Evolutionary conservation across 2,113 vertebrate genomes (phyloP).

Genomic region (Chitala chitala): DNA sequence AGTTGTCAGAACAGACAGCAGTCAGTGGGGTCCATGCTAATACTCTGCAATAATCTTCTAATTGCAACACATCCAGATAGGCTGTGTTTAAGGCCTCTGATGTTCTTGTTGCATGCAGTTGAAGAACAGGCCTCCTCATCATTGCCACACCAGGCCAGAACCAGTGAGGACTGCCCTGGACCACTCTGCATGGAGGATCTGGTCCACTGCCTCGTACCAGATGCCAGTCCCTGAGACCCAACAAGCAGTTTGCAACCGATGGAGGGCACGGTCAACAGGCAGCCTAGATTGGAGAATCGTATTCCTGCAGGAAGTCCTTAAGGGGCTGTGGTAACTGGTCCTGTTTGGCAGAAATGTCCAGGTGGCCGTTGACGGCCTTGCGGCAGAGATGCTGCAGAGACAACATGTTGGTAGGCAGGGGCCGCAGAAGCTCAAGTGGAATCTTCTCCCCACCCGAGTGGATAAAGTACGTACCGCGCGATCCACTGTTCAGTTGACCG

Average conservation of each 20-base stretch:
- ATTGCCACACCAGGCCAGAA: too few species aligned
- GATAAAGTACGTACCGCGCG: constrained; percentile 75
- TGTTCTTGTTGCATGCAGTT: too few species aligned
- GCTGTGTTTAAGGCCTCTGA: too few species aligned
- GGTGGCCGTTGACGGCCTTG: constrained; percentile 87
- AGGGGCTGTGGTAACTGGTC: constrained; percentile 82
- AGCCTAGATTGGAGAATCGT: constrained; percentile 81
- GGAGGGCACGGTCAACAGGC: constrained; percentile 19
- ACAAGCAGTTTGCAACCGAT: background rate
- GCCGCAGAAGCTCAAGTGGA: constrained; percentile 81
- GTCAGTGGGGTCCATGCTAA: too few species aligned
- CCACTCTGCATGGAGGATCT: too few species aligned
- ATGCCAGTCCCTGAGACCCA: background rate
- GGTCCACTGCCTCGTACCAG: too few species aligned
- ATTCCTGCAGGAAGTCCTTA: constrained; percentile 87
- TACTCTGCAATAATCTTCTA: too few species aligned
- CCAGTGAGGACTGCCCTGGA: too few species aligned
- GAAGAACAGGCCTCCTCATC: too few species aligned
- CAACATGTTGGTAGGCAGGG: constrained; percentile 77
- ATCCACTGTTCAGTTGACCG: constrained; percentile 42
- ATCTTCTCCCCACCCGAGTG: constrained; percentile 82
- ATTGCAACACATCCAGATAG: too few species aligned
- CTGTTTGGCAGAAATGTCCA: constrained; percentile 74
- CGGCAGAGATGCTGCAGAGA: constrained; percentile 90
- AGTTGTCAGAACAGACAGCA: too few species aligned